Conservation (phyloP, 2,797 vertebrate species). For the Garrulus glandarius region DNA sequence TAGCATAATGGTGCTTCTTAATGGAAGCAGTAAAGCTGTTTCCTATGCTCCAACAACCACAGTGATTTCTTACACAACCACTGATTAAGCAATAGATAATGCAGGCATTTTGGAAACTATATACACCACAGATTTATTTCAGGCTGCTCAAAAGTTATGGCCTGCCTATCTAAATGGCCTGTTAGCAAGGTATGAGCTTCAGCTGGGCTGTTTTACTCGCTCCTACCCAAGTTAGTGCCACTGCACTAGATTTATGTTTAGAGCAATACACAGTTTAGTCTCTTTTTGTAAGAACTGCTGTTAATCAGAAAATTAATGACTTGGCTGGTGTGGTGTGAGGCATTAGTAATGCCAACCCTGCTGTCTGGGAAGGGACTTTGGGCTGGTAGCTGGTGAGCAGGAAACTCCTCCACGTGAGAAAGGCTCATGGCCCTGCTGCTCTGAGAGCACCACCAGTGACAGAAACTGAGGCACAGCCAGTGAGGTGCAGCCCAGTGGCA, state of each 20-base stretch:
- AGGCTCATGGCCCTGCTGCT: not conserved
- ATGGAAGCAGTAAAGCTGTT: slow-evolving; percentile 65
- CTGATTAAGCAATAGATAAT: slow-evolving; percentile 70
- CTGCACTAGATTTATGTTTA: slow-evolving; percentile 32
- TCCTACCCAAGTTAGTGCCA: slow-evolving; percentile 29
- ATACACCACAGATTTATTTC: slow-evolving; percentile 34
- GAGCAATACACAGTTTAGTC: slow-evolving; percentile 12
- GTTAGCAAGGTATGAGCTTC: slow-evolving; percentile 45
- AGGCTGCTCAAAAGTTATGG: slow-evolving; percentile 38
- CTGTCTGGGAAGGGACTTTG: not conserved
- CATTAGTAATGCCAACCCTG: not conserved
- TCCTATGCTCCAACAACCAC: slow-evolving; percentile 52
- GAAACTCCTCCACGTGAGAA: not conserved
- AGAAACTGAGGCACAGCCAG: not conserved
- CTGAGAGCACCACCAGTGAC: not conserved
- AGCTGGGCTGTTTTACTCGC: slow-evolving; percentile 22
- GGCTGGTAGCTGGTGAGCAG: not conserved
- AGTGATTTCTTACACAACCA: slow-evolving; percentile 69
- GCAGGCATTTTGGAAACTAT: slow-evolving; percentile 55
- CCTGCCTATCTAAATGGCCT: slow-evolving; percentile 31
- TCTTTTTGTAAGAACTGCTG: slow-evolving; percentile 35
- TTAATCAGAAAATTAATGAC: slow-evolving; percentile 64
- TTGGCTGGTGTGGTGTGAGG: not conserved
- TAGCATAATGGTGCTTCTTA: slow-evolving; percentile 48
- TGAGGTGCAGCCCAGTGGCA: not conserved